These are phyloP conservation scores for Peribatodes rhomboidaria DNA, from an alignment of 2,888 invertebrate species.

Conservation along the genomic window DNA sequence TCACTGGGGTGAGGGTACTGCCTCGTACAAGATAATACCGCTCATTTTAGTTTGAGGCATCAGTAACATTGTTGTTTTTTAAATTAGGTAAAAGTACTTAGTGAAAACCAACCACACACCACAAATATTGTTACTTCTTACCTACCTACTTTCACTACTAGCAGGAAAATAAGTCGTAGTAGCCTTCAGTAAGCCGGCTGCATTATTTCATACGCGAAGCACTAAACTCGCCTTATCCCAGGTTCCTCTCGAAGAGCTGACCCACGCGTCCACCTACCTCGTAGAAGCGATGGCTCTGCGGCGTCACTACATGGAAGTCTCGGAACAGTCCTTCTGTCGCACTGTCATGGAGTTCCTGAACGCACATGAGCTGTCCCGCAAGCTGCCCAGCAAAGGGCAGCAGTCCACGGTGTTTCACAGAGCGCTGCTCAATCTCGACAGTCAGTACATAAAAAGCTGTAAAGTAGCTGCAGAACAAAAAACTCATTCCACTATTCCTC, in stretches of 20 bases:
- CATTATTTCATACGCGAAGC: too few relatives aligned
- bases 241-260: conserved; percentile 97
- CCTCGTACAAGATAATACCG: too few relatives aligned
- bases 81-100: too few relatives aligned
- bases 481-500: too few relatives aligned
- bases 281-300: conserved; percentile 94
- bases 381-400: conserved; percentile 48
- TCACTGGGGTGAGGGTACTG: conserved; percentile 90
- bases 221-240: conserved; percentile 70
- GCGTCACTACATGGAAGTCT: conserved; percentile 95
- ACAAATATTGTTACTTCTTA: too few relatives aligned
- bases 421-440: conserved; percentile 90
- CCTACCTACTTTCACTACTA: too few relatives aligned
- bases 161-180: too few relatives aligned
- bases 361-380: conserved; percentile 46
- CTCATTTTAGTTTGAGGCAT: too few relatives aligned
- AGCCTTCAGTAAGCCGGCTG: too few relatives aligned
- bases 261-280: conserved; percentile 93
- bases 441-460: conserved; percentile 73
- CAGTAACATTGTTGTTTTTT: too few relatives aligned
- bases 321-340: conserved; percentile 93
- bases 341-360: conserved; percentile 85
- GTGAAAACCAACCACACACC: too few relatives aligned
- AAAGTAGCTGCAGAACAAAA: too few relatives aligned
- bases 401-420: conserved; percentile 70